These are phyloP conservation scores for Sisor rabdophorus DNA, from an alignment of 2,113 vertebrate genomes.

Conservation along the genomic window DNA sequence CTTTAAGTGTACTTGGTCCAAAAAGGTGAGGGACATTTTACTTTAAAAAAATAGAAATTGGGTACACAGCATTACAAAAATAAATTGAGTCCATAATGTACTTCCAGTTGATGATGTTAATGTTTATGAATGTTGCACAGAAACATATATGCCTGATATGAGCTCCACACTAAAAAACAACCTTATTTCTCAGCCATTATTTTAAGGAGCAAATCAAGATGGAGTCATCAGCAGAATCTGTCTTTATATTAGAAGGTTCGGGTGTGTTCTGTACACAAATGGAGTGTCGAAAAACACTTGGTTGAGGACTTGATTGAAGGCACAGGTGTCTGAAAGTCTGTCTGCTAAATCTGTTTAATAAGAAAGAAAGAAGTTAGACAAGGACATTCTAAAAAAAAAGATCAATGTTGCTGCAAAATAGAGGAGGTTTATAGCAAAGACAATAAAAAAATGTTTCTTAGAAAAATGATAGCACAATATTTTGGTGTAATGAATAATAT, in stretches of 20 bases:
- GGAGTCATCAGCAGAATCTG: conserved; percentile 47
- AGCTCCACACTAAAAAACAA: conserved; percentile 39
- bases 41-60: conserved; percentile 74
- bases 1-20: neutral
- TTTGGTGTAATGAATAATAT: neutral
- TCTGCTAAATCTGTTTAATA: conserved; percentile 26
- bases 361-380: neutral
- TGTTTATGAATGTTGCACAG: conserved; percentile 64
- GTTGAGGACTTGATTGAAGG: conserved; percentile 60
- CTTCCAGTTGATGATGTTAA: conserved; percentile 57
- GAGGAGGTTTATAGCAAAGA: neutral
- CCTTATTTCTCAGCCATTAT: conserved; percentile 29
- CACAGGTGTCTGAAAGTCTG: conserved; percentile 60
- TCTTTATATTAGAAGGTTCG: neutral
- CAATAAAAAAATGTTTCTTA: neutral
- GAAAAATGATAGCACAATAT: neutral
- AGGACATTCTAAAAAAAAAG: neutral
- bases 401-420: neutral
- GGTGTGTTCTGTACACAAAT: conserved; percentile 9
- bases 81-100: conserved; percentile 62
- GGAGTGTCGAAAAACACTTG: conserved; percentile 11
- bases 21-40: neutral
- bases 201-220: conserved; percentile 40
- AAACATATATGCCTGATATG: conserved; percentile 50
- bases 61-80: conserved; percentile 68